Evolutionary conservation across 2,888 invertebrate genomes (phyloP), one percentile per base, ranked within the genome.

Genomic region (Amiota mariae): DNA sequence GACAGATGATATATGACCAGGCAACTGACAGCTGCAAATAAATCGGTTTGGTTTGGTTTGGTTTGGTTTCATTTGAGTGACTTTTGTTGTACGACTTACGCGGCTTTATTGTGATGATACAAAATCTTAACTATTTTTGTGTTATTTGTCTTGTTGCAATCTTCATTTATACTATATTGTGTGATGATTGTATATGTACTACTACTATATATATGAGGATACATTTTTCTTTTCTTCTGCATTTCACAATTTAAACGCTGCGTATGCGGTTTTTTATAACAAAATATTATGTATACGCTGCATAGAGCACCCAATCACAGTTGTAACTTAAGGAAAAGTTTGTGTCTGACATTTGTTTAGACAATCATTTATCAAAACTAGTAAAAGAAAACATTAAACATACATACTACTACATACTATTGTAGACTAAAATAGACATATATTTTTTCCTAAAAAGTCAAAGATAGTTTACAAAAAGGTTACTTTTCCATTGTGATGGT

Each of bases 21-120:
- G 66, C 74, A 70, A n/a, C 57, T 66, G 72, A 75, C 72, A 75
- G 70, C 70, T 66, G 70, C 64, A 75, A 70, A 75, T 70, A 75
- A 72, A 75, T 75, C 12, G 13, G 57, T 66, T 36, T 36, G 24
- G 24, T 24, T 24, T 71, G 71, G 54, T 54, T 24, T 54, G 54
- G 54, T 54, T 54, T 13, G 54, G 57, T 10, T 59, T 11, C 8
- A 11, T 59, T 20, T 15, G 59, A 11, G 48, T 18, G 66, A 66
- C 66, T 66, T 66, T 48, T 66, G 66, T 66, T 66, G 66, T 49
- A 66, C 8, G 15, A 18, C 48, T 66, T 66, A 18, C 48, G 48
- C 47, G 15, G 63, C 36, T 36, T 13, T 61, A 13, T 61, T 63
- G 47, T 15, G 63, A 46, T 63, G 12, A 15, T 54, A 15, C 54